phyloP scores from a whole-genome alignment of 2,888 invertebrate genomes.

The Agrochola lota region DNA sequence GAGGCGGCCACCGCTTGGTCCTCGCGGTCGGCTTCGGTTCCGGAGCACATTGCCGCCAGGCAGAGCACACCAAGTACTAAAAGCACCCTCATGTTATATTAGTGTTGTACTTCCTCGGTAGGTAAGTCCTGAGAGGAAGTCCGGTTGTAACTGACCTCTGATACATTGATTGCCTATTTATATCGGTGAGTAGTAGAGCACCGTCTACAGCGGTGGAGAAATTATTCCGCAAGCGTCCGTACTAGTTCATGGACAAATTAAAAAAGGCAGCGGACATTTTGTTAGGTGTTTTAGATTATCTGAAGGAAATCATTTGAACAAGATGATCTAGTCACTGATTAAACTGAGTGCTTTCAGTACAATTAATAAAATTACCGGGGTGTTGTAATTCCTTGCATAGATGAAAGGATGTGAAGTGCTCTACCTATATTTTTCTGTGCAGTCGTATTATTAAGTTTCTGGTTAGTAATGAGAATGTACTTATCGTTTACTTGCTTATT shows the following conservation, averaged over 20 bases:
- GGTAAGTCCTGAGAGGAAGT: slow-evolving; percentile 66
- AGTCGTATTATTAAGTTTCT: not conserved
- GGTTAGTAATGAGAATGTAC: not conserved
- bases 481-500: not conserved
- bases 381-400: not conserved
- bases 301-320: slow-evolving; percentile 9
- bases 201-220: slow-evolving; percentile 81
- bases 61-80: slow-evolving; percentile 82
- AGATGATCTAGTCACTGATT: not conserved
- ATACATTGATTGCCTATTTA: slow-evolving; percentile 81
- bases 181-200: slow-evolving; percentile 79
- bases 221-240: slow-evolving; percentile 86
- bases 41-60: slow-evolving; percentile 82
- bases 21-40: slow-evolving; percentile 72
- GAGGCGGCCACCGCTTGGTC: slow-evolving; percentile 89
- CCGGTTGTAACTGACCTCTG: slow-evolving; percentile 67
- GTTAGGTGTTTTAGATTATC: slow-evolving; percentile 45
- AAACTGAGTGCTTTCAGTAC: not conserved
- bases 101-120: slow-evolving; percentile 60
- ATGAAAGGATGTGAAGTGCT: not conserved
- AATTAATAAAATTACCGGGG: not conserved
- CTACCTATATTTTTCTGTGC: not conserved
- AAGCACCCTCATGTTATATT: slow-evolving; percentile 80
- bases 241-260: slow-evolving; percentile 85
- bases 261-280: slow-evolving; percentile 66